These are phyloP conservation scores for Platygyra sinensis DNA, from an alignment of 64 coral and sea anemone genomes.

Conservation along the genomic window DNA sequence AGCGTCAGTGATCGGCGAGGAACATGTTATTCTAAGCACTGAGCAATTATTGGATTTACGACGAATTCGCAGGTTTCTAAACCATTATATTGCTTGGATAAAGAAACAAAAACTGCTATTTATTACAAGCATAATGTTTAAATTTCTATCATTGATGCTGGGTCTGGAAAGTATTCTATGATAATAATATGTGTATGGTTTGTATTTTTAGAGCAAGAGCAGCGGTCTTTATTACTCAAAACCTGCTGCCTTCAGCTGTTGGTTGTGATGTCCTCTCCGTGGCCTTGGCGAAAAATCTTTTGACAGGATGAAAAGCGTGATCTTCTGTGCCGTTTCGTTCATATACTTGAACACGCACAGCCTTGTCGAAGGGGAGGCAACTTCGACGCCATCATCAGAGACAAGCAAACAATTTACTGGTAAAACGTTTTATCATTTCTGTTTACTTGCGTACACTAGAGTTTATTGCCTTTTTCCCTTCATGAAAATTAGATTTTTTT, in stretches of 20 bases:
- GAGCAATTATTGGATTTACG: constrained; percentile 17
- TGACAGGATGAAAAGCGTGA: not conserved
- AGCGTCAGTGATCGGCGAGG: not conserved
- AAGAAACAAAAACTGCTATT: not conserved
- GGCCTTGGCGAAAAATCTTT: not conserved
- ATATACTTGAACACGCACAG: not conserved
- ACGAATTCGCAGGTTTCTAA: not conserved
- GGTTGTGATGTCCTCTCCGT: not conserved
- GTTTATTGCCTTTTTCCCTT: not conserved
- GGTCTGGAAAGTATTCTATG: not conserved
- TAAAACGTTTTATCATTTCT: not conserved
- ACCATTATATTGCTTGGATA: not conserved
- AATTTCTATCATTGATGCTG: constrained; percentile 15
- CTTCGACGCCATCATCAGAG: not conserved
- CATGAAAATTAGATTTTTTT: not conserved
- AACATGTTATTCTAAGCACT: not conserved
- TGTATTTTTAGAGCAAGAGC: not conserved
- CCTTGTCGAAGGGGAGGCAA: not conserved
- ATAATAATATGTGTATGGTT: constrained; percentile 4
- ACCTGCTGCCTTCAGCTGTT: not conserved
- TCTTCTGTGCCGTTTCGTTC: not conserved
- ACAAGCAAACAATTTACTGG: constrained; percentile 11
- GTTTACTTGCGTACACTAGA: not conserved
- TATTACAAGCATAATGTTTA: not conserved
- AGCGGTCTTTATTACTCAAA: not conserved